These are phyloP conservation scores for Gambusia holbrooki DNA, from an alignment of 2,113 vertebrate species.

Conservation along the genomic window DNA sequence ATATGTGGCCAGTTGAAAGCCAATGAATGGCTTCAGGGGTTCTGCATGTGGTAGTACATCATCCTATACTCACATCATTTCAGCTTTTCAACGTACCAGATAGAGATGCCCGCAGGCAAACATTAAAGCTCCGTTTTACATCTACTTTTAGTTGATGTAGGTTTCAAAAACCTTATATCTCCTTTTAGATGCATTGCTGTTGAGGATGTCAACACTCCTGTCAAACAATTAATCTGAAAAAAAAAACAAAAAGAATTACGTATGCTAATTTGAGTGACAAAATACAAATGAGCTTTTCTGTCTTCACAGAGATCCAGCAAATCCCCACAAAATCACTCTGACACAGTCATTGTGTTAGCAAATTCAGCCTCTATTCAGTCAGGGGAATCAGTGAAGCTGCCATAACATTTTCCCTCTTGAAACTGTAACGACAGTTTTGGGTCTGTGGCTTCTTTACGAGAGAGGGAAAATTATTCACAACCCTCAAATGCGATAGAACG, in stretches of 20 bases:
- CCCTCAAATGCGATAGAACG: conserved; percentile 33
- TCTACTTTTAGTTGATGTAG: conserved; percentile 11
- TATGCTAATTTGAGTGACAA: conserved; percentile 37
- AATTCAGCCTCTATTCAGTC: conserved; percentile 60
- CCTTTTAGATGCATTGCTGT: background rate
- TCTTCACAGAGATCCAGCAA: conserved; percentile 49
- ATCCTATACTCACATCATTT: conserved; percentile 8
- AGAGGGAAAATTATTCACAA: conserved; percentile 40
- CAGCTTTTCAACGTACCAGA: conserved; percentile 11
- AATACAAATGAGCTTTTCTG: conserved; percentile 56
- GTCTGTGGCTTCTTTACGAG: conserved; percentile 56
- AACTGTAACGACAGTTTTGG: conserved; percentile 53
- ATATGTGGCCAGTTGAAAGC: conserved; percentile 4
- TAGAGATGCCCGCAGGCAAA: conserved; percentile 7
- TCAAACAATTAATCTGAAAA: background rate
- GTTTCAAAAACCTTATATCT: background rate
- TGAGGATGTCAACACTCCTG: background rate
- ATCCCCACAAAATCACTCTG: conserved; percentile 63
- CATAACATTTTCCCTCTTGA: conserved; percentile 56
- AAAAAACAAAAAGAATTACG: conserved; percentile 40
- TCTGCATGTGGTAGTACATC: conserved; percentile 8
- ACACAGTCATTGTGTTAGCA: conserved; percentile 63
- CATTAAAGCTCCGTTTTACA: conserved; percentile 10
- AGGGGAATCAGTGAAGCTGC: conserved; percentile 52
- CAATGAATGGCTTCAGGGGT: conserved; percentile 7